Base-by-base conservation (phyloP, 1,140 invertebrate genomes). In the Orussus abietinus region DNA sequence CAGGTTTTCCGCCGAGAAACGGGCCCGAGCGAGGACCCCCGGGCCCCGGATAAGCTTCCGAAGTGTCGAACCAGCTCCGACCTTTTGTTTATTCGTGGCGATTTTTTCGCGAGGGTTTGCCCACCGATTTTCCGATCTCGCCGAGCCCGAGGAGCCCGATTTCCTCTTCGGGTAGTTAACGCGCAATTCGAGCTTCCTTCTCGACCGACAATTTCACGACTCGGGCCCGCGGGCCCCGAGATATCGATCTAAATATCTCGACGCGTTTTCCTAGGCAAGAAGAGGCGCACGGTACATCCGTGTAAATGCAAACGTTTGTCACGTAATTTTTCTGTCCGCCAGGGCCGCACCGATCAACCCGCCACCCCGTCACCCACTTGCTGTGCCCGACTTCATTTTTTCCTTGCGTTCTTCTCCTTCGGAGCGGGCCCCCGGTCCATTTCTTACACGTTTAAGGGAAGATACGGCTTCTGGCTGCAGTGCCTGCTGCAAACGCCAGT, bases 31-130 rank as follows among this genome's bases (percentile, higher is more conserved):
- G n/a, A n/a, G n/a, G n/a, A n/a, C 1, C 1, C 21, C 5, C 12
- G 7, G 11, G 26, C 11, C 9, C 13, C 20, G 5, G 21, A 46
- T 47, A 53, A 45, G 36, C 40, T 42, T 32, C 15, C 29, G 31
- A 66, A 65, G 55, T 57, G 30, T 30, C 49, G 38, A 56, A 38
- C 37, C 46, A 48, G 43, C 30, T 32, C 37, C 62, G 62, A 66
- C 57, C 58, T 69, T 67, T 67, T 67, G 64, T 69, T 69, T 67
- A 69, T 67, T 62, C 63, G 58, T 65, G 55, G 49, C 56, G 44
- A 60, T 55, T 58, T 58, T 57, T 62, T 55, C 57, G 44, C 51
- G 29, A 36, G n/a, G n/a, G n/a, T n/a, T n/a, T n/a, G n/a, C n/a
- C n/a, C n/a, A n/a, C n/a, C n/a, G n/a, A n/a, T n/a, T n/a, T n/a